A percentile compares a stretch with the other conserved stretches of the same genome.
Evolutionary conservation across 2,888 invertebrate species (phyloP).

Genomic region (Diadromus collaris): DNA sequence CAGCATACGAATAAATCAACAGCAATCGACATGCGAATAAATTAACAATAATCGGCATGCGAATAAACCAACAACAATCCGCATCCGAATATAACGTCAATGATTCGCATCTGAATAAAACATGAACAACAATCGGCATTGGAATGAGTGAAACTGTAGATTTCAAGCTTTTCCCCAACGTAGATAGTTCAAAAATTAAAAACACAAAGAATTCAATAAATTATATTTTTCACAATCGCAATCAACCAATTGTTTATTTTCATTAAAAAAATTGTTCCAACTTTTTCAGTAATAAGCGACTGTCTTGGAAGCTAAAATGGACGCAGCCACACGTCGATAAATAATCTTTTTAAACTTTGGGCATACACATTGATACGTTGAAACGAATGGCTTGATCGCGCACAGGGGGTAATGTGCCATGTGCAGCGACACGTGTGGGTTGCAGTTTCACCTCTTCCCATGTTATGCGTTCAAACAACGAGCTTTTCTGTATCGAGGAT

Average conservation of each 20-base stretch:
- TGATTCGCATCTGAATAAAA: no score
- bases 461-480: conserved; percentile 4
- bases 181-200: neutral
- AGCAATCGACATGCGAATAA: neutral
- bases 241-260: neutral
- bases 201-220: neutral
- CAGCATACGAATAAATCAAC: neutral
- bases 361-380: neutral
- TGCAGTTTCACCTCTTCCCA: neutral
- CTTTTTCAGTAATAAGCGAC: neutral
- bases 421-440: neutral
- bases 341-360: neutral
- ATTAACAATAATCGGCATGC: neutral
- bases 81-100: no score
- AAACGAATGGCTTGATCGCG: neutral
- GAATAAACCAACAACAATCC: no score
- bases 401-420: neutral
- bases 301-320: neutral
- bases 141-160: neutral
- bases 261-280: neutral
- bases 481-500: conserved; percentile 22
- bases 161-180: neutral
- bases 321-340: neutral
- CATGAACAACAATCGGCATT: no score
- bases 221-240: neutral